Percentiles rank a stretch among this genome's conserved stretches.
Conservation (phyloP, 2,113 vertebrate genomes). For the Triplophysa dalaica region DNA sequence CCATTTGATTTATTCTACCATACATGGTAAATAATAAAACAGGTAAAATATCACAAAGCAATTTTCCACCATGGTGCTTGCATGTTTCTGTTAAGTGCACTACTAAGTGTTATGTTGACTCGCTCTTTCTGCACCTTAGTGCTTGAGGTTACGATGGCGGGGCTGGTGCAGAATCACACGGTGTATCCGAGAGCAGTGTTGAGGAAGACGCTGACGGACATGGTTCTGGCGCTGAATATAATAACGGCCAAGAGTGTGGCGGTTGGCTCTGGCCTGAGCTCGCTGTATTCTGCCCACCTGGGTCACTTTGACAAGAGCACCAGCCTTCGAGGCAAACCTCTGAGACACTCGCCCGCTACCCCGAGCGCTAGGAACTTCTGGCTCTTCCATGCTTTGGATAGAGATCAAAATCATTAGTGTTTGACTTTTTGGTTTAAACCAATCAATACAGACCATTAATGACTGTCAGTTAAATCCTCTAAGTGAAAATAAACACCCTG, state of each 20-base stretch:
- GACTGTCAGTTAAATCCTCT: background rate
- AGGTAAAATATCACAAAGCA: background rate
- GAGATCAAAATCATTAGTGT: background rate
- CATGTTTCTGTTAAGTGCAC: background rate
- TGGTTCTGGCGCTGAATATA: conserved; percentile 87
- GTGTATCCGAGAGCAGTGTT: conserved; percentile 64
- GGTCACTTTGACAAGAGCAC: conserved; percentile 74
- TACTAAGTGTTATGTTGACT: background rate
- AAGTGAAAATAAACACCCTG: no score
- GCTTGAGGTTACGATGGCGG: conserved; percentile 81
- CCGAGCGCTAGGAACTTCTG: conserved; percentile 59
- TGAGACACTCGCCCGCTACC: conserved; percentile 53
- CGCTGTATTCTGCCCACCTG: conserved; percentile 76
- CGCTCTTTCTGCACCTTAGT: conserved; percentile 69
- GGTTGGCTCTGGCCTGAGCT: conserved; percentile 72
- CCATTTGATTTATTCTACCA: background rate
- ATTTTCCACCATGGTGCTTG: conserved; percentile 21
- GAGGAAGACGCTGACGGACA: conserved; percentile 72
- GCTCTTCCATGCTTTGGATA: conserved; percentile 61
- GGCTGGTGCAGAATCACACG: conserved; percentile 85
- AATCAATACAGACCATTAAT: background rate
- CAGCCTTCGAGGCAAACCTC: conserved; percentile 62
- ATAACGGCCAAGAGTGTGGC: conserved; percentile 74
- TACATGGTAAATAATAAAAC: conserved; percentile 15
- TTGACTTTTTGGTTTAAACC: background rate